Base-by-base conservation (phyloP, 2,797 vertebrate genomes). In the Micromesistius poutassou region DNA sequence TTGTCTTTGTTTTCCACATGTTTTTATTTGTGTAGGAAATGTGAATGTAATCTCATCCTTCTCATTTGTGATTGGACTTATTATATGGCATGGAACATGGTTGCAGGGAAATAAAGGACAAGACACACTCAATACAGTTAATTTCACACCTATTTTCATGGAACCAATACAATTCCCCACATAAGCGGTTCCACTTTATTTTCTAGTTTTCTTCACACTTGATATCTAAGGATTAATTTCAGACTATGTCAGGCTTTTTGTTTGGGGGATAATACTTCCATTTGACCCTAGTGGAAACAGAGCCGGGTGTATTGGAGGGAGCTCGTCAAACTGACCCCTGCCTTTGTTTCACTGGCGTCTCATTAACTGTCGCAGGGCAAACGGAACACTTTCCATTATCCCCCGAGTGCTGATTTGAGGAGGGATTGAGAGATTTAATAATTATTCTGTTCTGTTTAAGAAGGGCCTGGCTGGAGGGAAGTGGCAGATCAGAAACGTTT, bases 361-460 rank as follows among this genome's bases (percentile, higher is more conserved):
- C 88, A 92, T 93, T 93, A 93, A 93, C 87, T 90, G 77, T 75
- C 78, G 73, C 76, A 3, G 50, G 80, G 77, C 80, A 77, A 81
- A 22, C 81, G 4, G 74, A 50, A 38, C 74, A 62, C 75, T 71
- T 78, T 79, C 77, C 85, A 87, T 92, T 91, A 93, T 93, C 91
- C n/a, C 66, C 9, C 66, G 28, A 70, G 66, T 12, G 76, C 62
- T 82, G 84, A 80, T 80, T 77, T 74, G 85, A 87, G 81, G 76
- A 50, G 74, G 79, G 79, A 79, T 74, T 78, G 80, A 55, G 73
- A 55, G 78, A 76, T 79, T 13, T n/a, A 86, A 85, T 82, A 92
- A 92, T 93, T 92, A 93, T 90, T 14, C 80, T 6, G 19, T 83
- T 88, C 87, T 85, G 86, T 89, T 92, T 77, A 87, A 89, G 79